Conservation (phyloP, 2,888 invertebrate species). For the Drosophila falleni region DNA sequence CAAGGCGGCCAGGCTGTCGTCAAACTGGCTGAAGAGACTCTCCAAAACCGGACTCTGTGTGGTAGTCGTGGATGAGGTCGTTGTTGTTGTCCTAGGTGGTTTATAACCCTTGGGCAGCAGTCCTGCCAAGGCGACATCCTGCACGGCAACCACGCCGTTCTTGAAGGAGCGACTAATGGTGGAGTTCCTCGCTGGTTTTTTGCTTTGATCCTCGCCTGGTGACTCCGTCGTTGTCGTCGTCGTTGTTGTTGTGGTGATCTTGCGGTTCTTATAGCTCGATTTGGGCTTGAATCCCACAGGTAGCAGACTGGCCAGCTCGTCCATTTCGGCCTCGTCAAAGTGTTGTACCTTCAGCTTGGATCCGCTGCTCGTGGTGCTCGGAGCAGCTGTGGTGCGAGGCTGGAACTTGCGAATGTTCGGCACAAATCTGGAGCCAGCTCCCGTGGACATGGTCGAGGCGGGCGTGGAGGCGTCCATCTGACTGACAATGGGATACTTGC, state of each 20-base stretch:
- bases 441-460: slow-evolving; percentile 84
- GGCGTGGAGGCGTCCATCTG: slow-evolving; percentile 86
- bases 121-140: slow-evolving; percentile 86
- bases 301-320: slow-evolving; percentile 88
- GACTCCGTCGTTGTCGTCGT: slow-evolving; percentile 63
- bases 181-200: slow-evolving; percentile 82
- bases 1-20: slow-evolving; percentile 84
- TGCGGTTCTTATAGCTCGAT: slow-evolving; percentile 72
- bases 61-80: slow-evolving; percentile 3
- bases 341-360: slow-evolving; percentile 82
- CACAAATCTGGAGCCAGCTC: slow-evolving; percentile 85
- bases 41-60: slow-evolving; percentile 59
- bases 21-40: slow-evolving; percentile 83
- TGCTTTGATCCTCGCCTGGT: slow-evolving; percentile 30
- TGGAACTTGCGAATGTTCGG: slow-evolving; percentile 90
- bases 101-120: slow-evolving; percentile 88
- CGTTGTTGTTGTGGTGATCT: slow-evolving; percentile 86
- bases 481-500: slow-evolving; percentile 89
- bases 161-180: slow-evolving; percentile 86
- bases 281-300: slow-evolving; percentile 87
- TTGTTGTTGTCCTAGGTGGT: slow-evolving; percentile 80
- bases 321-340: slow-evolving; percentile 85
- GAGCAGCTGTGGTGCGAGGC: slow-evolving; percentile 85
- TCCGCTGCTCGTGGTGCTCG: slow-evolving; percentile 85
- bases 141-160: slow-evolving; percentile 87